These are phyloP conservation scores for Norana najaformis DNA, from an alignment of 2,888 invertebrate genomes.

Conservation along the genomic window DNA sequence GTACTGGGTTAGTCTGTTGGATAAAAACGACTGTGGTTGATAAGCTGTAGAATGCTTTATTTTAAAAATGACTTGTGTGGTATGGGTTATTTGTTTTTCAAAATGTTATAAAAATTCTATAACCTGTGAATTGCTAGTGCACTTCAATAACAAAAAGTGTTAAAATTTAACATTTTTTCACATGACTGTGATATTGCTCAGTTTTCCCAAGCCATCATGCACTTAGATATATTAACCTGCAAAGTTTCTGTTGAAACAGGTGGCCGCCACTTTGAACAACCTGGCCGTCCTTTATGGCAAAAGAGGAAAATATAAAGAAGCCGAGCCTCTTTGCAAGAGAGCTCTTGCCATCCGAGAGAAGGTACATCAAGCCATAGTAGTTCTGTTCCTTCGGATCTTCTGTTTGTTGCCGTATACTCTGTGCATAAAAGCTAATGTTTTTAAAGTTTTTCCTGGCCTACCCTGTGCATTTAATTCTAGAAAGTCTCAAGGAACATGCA, in stretches of 20 bases:
- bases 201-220: background rate
- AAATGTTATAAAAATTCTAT: too few relatives aligned
- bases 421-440: too few relatives aligned
- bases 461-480: too few relatives aligned
- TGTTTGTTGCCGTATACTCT: too few relatives aligned
- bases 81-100: too few relatives aligned
- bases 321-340: slow-evolving; percentile 96
- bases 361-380: slow-evolving; percentile 50
- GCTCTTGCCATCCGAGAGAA: slow-evolving; percentile 97
- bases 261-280: slow-evolving; percentile 97
- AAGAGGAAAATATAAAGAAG: slow-evolving; percentile 84
- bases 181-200: background rate
- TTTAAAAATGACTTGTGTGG: too few relatives aligned
- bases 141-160: background rate
- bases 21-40: too few relatives aligned
- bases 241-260: slow-evolving; percentile 56
- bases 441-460: too few relatives aligned
- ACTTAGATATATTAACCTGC: background rate
- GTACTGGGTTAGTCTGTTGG: background rate
- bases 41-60: too few relatives aligned
- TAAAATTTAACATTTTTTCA: background rate
- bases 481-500: too few relatives aligned
- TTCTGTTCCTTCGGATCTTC: too few relatives aligned
- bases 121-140: too few relatives aligned
- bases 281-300: slow-evolving; percentile 97